Evolutionary conservation across 2,113 vertebrate genomes (phyloP).

Genomic region (Rhinogobius similis): DNA sequence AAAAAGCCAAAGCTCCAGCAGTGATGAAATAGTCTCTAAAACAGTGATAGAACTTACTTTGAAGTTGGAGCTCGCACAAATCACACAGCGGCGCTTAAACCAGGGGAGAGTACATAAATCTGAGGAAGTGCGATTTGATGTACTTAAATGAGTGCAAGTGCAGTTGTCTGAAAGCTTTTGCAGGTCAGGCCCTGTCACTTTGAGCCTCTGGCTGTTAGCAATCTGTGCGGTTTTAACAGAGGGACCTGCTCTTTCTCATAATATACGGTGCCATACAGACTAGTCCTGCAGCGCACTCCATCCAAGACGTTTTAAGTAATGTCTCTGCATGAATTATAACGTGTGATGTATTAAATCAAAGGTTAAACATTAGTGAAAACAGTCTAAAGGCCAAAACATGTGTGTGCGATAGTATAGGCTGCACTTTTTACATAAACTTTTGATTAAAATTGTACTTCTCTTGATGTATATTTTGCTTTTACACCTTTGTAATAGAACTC

Average conservation of each 20-base stretch:
- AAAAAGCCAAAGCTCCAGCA: constrained; percentile 18
- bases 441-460: no score
- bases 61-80: constrained; percentile 31
- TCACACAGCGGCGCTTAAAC: constrained; percentile 7
- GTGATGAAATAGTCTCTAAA: constrained; percentile 26
- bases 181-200: constrained; percentile 15
- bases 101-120: background rate
- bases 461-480: no score
- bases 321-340: background rate
- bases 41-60: constrained; percentile 32
- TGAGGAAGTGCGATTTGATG: constrained; percentile 6
- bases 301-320: no score
- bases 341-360: background rate
- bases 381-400: background rate
- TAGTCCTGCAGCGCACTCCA: constrained; percentile 11
- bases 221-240: background rate
- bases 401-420: background rate
- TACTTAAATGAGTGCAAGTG: constrained; percentile 2
- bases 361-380: background rate
- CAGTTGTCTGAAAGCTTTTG: background rate
- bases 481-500: no score
- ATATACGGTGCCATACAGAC: constrained; percentile 15
- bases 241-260: constrained; percentile 14
- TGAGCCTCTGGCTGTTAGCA: constrained; percentile 15
- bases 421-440: no score